A percentile compares a stretch with the other conserved stretches of the same genome.
Conservation (phyloP, 2,113 vertebrate species). For the Pogonocichla stellata region DNA sequence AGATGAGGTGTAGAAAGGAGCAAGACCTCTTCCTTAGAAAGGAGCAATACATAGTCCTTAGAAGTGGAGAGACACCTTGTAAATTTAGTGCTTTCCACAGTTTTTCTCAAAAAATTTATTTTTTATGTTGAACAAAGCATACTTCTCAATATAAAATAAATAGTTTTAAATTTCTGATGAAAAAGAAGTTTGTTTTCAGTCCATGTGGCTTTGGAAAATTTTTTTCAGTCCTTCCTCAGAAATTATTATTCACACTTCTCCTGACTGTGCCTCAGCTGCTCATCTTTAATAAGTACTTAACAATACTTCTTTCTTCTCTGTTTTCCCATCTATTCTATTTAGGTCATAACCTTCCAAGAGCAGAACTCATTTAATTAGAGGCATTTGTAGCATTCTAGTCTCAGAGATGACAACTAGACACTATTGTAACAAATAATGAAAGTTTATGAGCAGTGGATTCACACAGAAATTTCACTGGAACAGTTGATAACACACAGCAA, state of each 20-base stretch:
- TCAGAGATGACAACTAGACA: not conserved
- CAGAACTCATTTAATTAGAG: not conserved
- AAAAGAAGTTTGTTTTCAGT: not conserved
- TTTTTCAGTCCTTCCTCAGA: not conserved
- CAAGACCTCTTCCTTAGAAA: not conserved
- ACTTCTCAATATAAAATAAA: not conserved
- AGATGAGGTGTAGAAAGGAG: not conserved
- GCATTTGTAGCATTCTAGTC: not conserved
- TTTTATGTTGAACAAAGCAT: not conserved
- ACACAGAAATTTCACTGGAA: not conserved
- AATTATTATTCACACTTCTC: not conserved
- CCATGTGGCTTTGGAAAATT: rapidly evolving
- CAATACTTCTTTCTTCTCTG: not conserved
- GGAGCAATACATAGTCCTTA: not conserved
- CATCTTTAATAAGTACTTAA: not conserved
- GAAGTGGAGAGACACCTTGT: not conserved
- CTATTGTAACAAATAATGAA: not conserved
- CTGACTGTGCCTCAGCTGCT: not conserved
- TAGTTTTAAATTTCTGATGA: not conserved
- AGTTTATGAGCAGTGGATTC: not conserved
- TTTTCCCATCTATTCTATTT: not conserved
- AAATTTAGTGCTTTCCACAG: not conserved
- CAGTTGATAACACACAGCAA: not conserved
- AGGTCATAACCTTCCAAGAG: not conserved
- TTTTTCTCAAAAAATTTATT: not conserved